Percentiles rank a stretch among this genome's conserved stretches.
phyloP scores from a whole-genome alignment of 2,113 vertebrate species.

The Alligator sinensis region DNA sequence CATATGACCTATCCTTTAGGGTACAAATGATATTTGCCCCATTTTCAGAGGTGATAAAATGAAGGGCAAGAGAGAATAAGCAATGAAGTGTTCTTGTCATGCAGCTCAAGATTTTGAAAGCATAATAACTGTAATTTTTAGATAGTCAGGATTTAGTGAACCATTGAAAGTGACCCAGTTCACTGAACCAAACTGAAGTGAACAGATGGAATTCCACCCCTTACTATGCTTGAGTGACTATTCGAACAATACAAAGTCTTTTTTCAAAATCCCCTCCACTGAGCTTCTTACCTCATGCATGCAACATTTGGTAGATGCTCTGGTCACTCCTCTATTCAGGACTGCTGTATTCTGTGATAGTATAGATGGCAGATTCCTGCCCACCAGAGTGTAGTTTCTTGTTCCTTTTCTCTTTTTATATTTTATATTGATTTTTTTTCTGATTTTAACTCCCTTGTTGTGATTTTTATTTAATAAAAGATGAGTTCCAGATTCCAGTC shows the following conservation, averaged over 20 bases:
- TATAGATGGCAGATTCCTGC: neutral
- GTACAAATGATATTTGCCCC: neutral
- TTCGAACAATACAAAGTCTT: conserved; percentile 77
- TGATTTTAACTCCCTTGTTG: neutral
- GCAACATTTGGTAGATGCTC: conserved; percentile 44
- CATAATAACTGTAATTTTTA: conserved; percentile 84
- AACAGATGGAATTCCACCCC: conserved; percentile 85
- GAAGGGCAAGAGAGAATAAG: conserved; percentile 62
- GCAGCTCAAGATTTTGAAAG: conserved; percentile 78
- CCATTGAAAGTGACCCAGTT: conserved; percentile 83
- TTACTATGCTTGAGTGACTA: conserved; percentile 57
- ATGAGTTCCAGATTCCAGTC: neutral
- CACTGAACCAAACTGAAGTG: conserved; percentile 78
- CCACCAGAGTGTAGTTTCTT: neutral
- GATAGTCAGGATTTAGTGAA: conserved; percentile 83
- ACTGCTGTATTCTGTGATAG: neutral
- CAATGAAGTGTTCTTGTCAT: conserved; percentile 66
- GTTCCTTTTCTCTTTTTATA: neutral
- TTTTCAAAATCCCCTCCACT: conserved; percentile 60
- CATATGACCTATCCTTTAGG: neutral
- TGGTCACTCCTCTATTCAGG: conserved; percentile 45
- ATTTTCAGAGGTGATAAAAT: conserved; percentile 53
- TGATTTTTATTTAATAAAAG: neutral
- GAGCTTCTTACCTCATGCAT: conserved; percentile 45
- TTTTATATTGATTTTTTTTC: neutral